Evolutionary conservation across 2,797 vertebrate species (phyloP).

Genomic region (Sebastes matsubarae): DNA sequence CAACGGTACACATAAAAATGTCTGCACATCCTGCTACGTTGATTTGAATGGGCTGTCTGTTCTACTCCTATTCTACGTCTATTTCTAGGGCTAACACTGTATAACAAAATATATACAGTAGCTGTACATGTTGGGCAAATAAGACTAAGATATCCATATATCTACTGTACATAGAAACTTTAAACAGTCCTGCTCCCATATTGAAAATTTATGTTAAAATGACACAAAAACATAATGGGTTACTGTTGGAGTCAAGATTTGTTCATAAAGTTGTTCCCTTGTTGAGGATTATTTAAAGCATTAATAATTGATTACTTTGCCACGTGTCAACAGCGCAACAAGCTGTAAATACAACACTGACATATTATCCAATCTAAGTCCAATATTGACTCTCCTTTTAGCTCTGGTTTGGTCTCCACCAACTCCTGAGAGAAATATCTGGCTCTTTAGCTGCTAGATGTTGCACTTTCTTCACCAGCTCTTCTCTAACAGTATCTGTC

Average conservation of each 20-base stretch:
- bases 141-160: no score
- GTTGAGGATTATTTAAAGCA: background rate
- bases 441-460: background rate
- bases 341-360: background rate
- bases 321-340: background rate
- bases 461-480: background rate
- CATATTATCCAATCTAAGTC: background rate
- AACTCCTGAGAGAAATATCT: background rate
- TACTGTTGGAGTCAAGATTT: background rate
- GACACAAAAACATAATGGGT: background rate
- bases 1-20: no score
- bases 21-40: no score
- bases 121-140: background rate
- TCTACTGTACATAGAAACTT: background rate
- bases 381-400: background rate
- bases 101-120: no score
- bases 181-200: background rate
- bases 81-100: no score
- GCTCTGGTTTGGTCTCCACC: background rate
- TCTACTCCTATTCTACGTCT: no score
- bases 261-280: background rate
- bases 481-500: background rate
- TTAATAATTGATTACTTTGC: background rate
- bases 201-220: background rate
- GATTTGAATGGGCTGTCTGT: no score